Conservation (phyloP, 1,140 invertebrate species). For the Helicoverpa armigera region DNA sequence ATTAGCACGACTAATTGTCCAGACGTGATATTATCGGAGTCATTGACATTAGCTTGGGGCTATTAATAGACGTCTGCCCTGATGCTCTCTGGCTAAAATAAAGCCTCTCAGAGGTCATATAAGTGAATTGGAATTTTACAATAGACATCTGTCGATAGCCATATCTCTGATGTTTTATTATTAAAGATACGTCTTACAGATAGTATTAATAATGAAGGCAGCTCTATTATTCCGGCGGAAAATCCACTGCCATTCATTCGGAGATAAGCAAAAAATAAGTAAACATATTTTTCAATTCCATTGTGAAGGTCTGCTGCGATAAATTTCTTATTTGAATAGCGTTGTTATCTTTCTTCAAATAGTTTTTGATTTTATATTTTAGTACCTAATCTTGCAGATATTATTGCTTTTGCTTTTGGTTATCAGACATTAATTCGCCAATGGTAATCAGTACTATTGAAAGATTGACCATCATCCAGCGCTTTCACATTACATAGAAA, state of each 20-base stretch:
- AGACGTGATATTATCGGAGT: constrained; percentile 9
- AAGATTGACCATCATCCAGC: background rate
- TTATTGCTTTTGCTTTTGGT: background rate
- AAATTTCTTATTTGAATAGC: too few relatives aligned
- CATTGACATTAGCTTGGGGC: background rate
- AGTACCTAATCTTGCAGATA: too few relatives aligned
- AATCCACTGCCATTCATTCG: background rate
- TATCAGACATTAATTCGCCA: background rate
- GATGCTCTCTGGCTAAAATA: background rate
- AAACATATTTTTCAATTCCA: too few relatives aligned
- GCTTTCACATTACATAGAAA: constrained; percentile 24
- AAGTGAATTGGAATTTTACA: background rate
- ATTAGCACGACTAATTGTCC: constrained; percentile 8
- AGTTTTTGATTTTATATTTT: too few relatives aligned
- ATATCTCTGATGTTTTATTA: background rate
- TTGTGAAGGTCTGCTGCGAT: too few relatives aligned
- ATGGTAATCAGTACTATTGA: background rate
- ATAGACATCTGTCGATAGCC: too few relatives aligned
- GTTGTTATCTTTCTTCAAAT: too few relatives aligned
- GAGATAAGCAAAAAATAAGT: background rate
- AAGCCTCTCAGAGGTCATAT: constrained; percentile 12
- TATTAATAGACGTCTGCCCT: background rate
- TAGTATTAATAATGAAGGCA: constrained; percentile 4
- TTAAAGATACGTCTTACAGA: background rate
- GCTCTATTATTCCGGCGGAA: background rate